Evolutionary conservation across 2,888 invertebrate genomes (phyloP), one percentile per base, ranked within the genome.

Genomic region (Julus scandinavius): DNA sequence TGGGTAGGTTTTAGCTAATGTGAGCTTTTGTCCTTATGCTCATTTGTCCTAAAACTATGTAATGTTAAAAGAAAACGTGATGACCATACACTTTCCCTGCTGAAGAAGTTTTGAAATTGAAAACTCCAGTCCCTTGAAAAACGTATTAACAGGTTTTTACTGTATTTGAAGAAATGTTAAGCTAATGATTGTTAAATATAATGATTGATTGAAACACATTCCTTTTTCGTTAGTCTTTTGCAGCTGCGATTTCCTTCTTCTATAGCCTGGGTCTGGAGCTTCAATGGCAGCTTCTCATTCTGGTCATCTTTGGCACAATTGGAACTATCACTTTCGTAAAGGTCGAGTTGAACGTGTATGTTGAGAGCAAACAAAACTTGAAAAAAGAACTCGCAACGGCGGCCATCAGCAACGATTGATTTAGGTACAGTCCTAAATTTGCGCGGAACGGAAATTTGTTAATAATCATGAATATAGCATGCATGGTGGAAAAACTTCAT

Each of bases 211-310:
- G 29, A 29, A 29, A 29, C 29, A 29, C 29, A 29, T 29, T 29
- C 29, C 29, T 87, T 87, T 45, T 87, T 20, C 9, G 85, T 80
- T 87, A 89, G 89, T 89, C 89, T 17, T 54, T 89, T 41, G 88
- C 88, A 41, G 88, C 89, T 6, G 88, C 89, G 4, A 49, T 86
- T 6, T 58, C 80, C 2, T 88, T 89, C 20, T 89, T 88, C 88
- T 89, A 89, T 85, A 86, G 87, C 29, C 7, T 50, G 38, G 50
- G 15, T n/a, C 40, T 89, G 38, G 29, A 88, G 13, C 80, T 90
- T n/a, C n/a, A 49, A 72, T 89, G 83, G 88, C 89, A 90, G 83
- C 85, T 90, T 15, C 49, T 89, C 13, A 88, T 89, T 87, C 87
- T 90, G 49, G 87, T 87, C 15, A 86, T 89, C 50, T 72, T 54